phyloP scores from a whole-genome alignment of 2,113 vertebrate species.

The Epinephelus moara region DNA sequence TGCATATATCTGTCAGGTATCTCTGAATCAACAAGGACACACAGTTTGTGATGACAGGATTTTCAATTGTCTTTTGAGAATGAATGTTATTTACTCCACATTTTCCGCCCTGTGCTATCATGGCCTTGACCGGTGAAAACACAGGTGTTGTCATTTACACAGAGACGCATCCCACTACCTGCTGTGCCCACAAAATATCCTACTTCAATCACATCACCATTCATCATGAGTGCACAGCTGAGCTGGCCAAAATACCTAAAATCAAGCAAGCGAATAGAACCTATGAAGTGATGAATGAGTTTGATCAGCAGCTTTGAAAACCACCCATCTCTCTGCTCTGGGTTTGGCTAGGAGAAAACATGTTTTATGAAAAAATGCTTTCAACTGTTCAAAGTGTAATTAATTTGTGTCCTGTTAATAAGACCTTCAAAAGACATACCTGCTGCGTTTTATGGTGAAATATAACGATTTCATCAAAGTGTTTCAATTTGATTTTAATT shows the following conservation, averaged over 20 bases:
- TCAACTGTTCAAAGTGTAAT: neutral
- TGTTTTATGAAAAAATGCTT: neutral
- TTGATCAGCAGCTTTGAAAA: conserved; percentile 1
- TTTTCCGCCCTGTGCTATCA: neutral
- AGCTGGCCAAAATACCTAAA: neutral
- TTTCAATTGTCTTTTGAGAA: conserved; percentile 2
- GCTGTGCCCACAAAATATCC: neutral
- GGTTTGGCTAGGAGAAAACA: neutral
- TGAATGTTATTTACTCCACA: neutral
- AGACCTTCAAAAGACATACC: neutral
- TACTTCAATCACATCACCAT: conserved; percentile 7
- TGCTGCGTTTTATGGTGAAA: neutral
- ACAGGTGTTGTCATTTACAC: conserved; percentile 19
- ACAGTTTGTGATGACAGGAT: conserved; percentile 1
- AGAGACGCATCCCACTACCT: neutral
- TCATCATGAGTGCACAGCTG: neutral
- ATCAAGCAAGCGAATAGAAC: neutral
- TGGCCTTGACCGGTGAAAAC: conserved; percentile 15
- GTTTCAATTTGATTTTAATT: neutral
- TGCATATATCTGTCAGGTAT: conserved; percentile 8
- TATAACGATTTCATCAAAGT: neutral
- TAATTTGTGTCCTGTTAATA: neutral
- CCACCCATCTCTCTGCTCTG: neutral
- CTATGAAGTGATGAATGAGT: neutral
- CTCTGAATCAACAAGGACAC: neutral